Base-by-base conservation (phyloP, 2,888 invertebrate species). In the Pherbina coryleti region DNA sequence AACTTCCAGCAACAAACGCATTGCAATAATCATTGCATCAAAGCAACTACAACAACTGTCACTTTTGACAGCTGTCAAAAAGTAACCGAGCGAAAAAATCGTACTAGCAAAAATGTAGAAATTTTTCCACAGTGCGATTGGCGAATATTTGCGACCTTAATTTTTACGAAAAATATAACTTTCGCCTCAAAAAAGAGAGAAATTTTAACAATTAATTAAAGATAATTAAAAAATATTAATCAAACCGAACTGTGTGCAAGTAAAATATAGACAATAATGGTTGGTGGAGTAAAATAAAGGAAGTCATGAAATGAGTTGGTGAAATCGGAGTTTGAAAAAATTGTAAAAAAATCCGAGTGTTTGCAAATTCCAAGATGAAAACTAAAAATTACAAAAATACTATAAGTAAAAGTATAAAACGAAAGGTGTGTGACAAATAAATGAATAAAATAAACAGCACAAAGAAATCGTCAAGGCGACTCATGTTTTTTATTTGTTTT, bases 91-190 rank as follows among this genome's bases (percentile, higher is more conserved):
- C 31, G 25, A 72, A 57, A 37, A n/a, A 64, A 34, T 22, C 19
- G 55, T n/a, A 66, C 37, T 5, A 34, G 75, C 34, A 77, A 76
- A 78, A 31, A 75, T 37, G 37, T 7, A 70, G 74, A 79, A 78
- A 78, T 79, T 81, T 79, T 79, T 78, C 75, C 75, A 78, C 73
- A 77, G 78, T 80, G 80, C 78, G 53, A 79, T 74, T 67, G 31
- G 67, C 77, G 57, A 78, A 79, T 11, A 53, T 77, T 78, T 77
- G 78, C 79, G 79, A 80, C 80, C 79, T 80, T 80, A 80, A 79
- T 80, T 75, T 55, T 25, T 67, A 66, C 28, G 34, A 74, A 66
- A 64, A 74, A 55, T 66, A 51, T 66, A 66, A 66, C 17, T 69
- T 51, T 22, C 49, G 49, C 25, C 22, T 51, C 22, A 69, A 69